Evolutionary conservation across 2,888 invertebrate species (phyloP), one percentile per base, ranked within the genome.

Genomic region (Luffia ferchaultella): DNA sequence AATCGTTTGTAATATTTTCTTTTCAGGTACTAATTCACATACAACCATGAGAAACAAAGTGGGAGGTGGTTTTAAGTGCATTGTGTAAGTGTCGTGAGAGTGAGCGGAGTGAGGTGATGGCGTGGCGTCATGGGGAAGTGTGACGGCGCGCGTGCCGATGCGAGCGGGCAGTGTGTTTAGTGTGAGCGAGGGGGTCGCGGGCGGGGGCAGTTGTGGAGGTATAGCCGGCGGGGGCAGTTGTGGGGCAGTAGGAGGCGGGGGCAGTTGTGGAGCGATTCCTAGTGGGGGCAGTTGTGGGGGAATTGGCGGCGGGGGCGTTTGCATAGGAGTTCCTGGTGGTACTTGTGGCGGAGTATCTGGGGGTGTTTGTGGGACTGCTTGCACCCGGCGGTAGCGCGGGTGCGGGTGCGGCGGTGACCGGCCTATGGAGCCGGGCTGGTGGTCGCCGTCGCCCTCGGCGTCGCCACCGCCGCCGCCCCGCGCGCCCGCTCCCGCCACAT

Each of bases 151-250:
- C 5, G 30, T 3, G 30, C 12, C 30, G 30, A 30, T 30, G 30
- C 30, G 30, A 3, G 18, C 40, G 30, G 45, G 50, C 42, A 51
- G 47, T 44, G 44, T 46, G 20, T 82, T 76, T 67, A 83, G 80
- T 60, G 79, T 83, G 60, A 76, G 82, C 70, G 82, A 82, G 63
- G 79, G 77, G 57, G 68, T 83, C 76, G 82, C 76, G 80, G 80
- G 76, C 71, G 82, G 74, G 80, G 50, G 18, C 20, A 40, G 45
- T 49, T 42, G 17, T 42, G 2, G 58, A 79, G 80, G 79, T 79
- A 79, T 79, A 78, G 76, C 69, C 71, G 70, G 67, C 72, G 63
- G 66, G 65, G 60, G 62, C 62, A 72, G 70, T 65, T 75, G 72
- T 68, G 73, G n/a, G n/a, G n/a, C n/a, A n/a, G n/a, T n/a, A n/a